phyloP scores from a whole-genome alignment of 2,113 vertebrate genomes.

The Hiodon alosoides region DNA sequence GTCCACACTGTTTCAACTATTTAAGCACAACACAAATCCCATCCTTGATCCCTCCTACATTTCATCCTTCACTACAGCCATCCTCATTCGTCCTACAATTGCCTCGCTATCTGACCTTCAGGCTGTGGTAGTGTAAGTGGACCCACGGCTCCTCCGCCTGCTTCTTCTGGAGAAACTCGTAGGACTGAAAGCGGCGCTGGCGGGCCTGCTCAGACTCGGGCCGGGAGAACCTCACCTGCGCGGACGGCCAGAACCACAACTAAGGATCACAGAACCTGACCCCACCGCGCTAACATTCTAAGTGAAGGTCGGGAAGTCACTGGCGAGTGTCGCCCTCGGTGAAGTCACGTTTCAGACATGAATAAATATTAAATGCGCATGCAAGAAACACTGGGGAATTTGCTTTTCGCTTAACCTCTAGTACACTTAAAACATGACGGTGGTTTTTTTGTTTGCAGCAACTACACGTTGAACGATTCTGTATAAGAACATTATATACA shows the following conservation, averaged over 20 bases:
- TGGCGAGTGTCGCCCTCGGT: no score
- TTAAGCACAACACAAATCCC: not conserved
- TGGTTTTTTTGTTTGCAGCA: no score
- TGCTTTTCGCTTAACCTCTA: no score
- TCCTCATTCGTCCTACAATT: not conserved
- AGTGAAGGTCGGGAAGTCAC: no score
- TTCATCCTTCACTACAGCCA: not conserved
- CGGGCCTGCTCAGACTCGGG: constrained; percentile 91
- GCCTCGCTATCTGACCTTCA: constrained; percentile 59
- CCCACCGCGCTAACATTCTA: not conserved
- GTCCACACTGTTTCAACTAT: no score
- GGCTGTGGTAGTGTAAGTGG: constrained; percentile 78
- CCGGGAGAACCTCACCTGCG: constrained; percentile 86
- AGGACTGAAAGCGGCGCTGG: constrained; percentile 87
- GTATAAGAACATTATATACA: no score
- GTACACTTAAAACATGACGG: no score
- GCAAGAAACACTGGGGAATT: no score
- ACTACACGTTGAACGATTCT: no score
- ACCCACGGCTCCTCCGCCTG: constrained; percentile 95
- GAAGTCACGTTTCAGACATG: not conserved
- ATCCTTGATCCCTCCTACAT: not conserved
- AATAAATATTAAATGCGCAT: no score
- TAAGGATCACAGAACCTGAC: no score
- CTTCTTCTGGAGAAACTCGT: constrained; percentile 95
- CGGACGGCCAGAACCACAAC: not conserved